Percentiles rank a stretch among this genome's conserved stretches.
Evolutionary conservation across 2,113 vertebrate species (phyloP).

Genomic region (Salvelinus alpinus): DNA sequence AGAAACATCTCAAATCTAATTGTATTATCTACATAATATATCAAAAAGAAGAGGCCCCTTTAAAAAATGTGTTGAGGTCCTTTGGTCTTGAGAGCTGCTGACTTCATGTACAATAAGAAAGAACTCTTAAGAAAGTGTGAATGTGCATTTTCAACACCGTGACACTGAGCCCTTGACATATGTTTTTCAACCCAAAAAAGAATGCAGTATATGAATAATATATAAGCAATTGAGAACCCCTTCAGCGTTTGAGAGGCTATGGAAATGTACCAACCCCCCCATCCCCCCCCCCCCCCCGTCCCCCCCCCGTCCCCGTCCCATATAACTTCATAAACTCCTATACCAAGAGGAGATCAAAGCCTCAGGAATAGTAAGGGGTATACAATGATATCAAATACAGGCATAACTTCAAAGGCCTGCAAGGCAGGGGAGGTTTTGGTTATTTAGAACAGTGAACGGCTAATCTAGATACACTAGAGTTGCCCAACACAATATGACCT

Average conservation of each 20-base stretch:
- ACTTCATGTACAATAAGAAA: background rate
- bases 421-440: constrained; percentile 54
- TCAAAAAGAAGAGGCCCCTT: background rate
- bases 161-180: background rate
- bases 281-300: constrained; percentile 13
- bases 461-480: constrained; percentile 51
- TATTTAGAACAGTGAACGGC: constrained; percentile 64
- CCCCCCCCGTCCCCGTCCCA: constrained; percentile 19
- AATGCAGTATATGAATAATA: constrained; percentile 49
- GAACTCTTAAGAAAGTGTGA: background rate
- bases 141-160: background rate
- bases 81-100: background rate
- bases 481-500: constrained; percentile 65
- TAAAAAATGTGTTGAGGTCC: background rate
- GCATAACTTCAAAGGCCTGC: constrained; percentile 55
- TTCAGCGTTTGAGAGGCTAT: too few relatives aligned
- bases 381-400: constrained; percentile 38
- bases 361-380: constrained; percentile 40
- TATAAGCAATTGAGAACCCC: constrained; percentile 22
- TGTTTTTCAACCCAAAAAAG: constrained; percentile 32
- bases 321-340: constrained; percentile 8
- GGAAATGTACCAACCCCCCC: background rate
- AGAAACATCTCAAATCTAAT: background rate
- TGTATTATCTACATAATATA: background rate
- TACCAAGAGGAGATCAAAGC: constrained; percentile 41